phyloP scores from a whole-genome alignment of 1,140 invertebrate species.

The Stegodyphus mimosarum region DNA sequence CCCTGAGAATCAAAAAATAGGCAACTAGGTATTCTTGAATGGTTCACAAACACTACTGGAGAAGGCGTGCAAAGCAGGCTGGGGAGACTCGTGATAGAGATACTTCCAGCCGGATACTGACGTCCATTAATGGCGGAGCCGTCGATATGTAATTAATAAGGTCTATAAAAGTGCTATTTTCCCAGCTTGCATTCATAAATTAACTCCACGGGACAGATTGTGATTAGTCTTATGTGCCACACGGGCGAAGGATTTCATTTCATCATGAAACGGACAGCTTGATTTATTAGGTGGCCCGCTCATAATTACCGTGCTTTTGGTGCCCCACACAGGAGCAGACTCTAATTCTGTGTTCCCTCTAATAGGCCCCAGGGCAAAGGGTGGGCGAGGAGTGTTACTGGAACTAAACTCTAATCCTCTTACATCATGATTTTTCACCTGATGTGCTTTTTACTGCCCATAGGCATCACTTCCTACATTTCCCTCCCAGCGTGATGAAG shows the following conservation, averaged over 20 bases:
- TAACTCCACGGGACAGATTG: slow-evolving; percentile 43
- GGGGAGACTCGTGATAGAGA: slow-evolving; percentile 19
- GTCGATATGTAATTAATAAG: slow-evolving; percentile 51
- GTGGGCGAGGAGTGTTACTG: slow-evolving; percentile 24
- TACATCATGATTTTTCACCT: slow-evolving; percentile 38
- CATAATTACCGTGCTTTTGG: slow-evolving; percentile 8
- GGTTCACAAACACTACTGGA: too few species aligned
- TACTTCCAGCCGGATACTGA: slow-evolving; percentile 34
- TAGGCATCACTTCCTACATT: too few species aligned
- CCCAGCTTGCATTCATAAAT: slow-evolving; percentile 46
- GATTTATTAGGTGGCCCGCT: slow-evolving; percentile 35
- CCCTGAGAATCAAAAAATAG: too few species aligned
- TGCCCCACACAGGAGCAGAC: slow-evolving; percentile 23
- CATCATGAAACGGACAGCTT: slow-evolving; percentile 42
- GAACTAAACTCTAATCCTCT: slow-evolving; percentile 22
- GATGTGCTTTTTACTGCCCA: background rate
- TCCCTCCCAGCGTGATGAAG: too few species aligned
- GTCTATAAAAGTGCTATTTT: slow-evolving; percentile 45
- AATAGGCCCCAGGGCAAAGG: background rate
- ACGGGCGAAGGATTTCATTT: slow-evolving; percentile 38
- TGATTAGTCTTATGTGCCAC: slow-evolving; percentile 48
- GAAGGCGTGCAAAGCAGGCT: too few species aligned
- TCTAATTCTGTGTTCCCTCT: slow-evolving; percentile 13
- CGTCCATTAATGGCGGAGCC: slow-evolving; percentile 35
- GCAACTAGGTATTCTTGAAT: too few species aligned